A percentile compares a stretch with the other conserved stretches of the same genome.
Evolutionary conservation across 2,888 invertebrate genomes (phyloP).

Genomic region (Corbicula japonica): DNA sequence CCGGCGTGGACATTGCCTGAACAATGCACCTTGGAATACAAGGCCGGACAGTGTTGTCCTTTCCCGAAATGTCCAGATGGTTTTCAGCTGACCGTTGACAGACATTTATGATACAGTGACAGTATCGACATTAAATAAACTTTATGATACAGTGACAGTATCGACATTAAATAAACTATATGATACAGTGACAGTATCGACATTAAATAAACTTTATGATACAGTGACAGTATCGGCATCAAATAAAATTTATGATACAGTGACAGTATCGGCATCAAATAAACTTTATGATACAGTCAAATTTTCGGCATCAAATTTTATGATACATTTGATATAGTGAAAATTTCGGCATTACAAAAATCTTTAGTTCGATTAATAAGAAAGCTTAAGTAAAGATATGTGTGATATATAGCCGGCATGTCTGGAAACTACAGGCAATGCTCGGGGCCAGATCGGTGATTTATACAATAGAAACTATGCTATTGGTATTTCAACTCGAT

Average conservation of each 20-base stretch:
- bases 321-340: too few species aligned
- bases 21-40: constrained; percentile 52
- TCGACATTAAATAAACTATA: not conserved
- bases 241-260: not conserved
- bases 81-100: constrained; percentile 37
- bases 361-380: too few species aligned
- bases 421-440: too few species aligned
- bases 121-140: not conserved
- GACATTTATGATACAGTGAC: constrained; percentile 1
- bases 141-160: not conserved
- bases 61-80: constrained; percentile 53
- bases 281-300: not conserved
- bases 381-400: too few species aligned
- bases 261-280: not conserved
- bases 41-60: constrained; percentile 57
- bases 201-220: not conserved
- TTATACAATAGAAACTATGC: too few species aligned
- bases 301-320: too few species aligned
- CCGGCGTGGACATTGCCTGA: constrained; percentile 55
- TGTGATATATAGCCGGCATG: too few species aligned
- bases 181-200: not conserved
- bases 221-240: not conserved
- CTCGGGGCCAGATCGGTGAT: too few species aligned
- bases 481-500: too few species aligned
- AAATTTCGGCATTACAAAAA: too few species aligned